These are phyloP conservation scores for Ochlodes sylvanus DNA, from an alignment of 2,888 invertebrate species.

Conservation along the genomic window DNA sequence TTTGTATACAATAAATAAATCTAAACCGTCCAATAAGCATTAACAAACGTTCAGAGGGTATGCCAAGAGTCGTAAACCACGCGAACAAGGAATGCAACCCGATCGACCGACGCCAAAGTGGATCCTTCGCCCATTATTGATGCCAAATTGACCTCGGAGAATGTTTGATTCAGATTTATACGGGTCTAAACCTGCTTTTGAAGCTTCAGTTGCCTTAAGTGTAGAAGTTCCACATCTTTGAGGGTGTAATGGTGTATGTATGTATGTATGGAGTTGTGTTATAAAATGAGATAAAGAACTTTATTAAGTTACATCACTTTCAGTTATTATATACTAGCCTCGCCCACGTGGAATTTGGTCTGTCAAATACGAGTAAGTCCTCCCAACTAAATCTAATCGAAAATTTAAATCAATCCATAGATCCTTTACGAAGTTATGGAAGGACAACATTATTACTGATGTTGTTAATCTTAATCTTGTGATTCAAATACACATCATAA, in stretches of 20 bases:
- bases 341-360: too few species aligned
- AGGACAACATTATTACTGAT: too few species aligned
- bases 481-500: too few species aligned
- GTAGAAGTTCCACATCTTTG: neutral
- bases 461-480: too few species aligned
- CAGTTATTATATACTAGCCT: too few species aligned
- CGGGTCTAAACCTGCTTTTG: neutral
- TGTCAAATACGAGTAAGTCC: too few species aligned
- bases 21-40: neutral
- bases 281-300: neutral
- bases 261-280: neutral
- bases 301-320: too few species aligned
- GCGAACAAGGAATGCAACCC: neutral
- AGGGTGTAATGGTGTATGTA: too few species aligned
- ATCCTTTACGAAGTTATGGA: too few species aligned
- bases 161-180: neutral
- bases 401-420: too few species aligned
- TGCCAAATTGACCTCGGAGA: slow-evolving; percentile 4
- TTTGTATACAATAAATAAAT: too few species aligned
- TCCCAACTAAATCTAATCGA: too few species aligned
- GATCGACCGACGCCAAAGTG: neutral
- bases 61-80: neutral
- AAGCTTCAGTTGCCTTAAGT: neutral
- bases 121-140: slow-evolving; percentile 11
- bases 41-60: neutral